Evolutionary conservation across 2,888 invertebrate genomes (phyloP), one percentile per base, ranked within the genome.

Genomic region (Liodrosophila aerea): DNA sequence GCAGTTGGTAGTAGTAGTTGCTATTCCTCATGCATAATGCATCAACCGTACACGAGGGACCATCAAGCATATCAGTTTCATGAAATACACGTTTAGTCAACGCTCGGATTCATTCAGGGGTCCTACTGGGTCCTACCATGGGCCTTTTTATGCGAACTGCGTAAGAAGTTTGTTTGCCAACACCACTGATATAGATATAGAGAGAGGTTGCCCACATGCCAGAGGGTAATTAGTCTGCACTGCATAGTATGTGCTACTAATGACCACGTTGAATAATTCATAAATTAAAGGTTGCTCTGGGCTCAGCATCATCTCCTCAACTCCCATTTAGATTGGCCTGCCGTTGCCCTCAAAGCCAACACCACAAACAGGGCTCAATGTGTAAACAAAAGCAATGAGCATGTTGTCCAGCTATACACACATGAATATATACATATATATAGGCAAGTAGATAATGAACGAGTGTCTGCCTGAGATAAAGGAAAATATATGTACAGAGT

Each of bases 261-360:
- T 63, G 77, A 71, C 73, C 30, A 40, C 54, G 39, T 66, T 81
- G 76, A 78, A 81, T 81, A 63, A 78, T 75, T 85, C 80, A 81
- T 83, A 73, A 76, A 57, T 67, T 64, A 61, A 66, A 62, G 57
- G 49, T 46, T 22, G 22, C 65, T 58, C 27, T 44, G 47, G 40
- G 51, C 50, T 36, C 27, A 37, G 40, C 36, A 52, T 41, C 58
- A 47, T 44, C 50, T 29, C 60, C 39, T 8, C 43, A 56, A 27
- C 27, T 41, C 13, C 13, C 12, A 5, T 34, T 34, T n/a, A 3
- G 33, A 34, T 57, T 56, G 31, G 31, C 39, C 47, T 36, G 56
- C 13, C 40, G 40, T 34, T 59, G 43, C 40, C 51, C 56, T 62
- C 67, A 59, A 59, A 84, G 71, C 61, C 40, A 61, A 63, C n/a